Evolutionary conservation across 2,797 vertebrate species (phyloP).

Genomic region (Myotis planiceps): DNA sequence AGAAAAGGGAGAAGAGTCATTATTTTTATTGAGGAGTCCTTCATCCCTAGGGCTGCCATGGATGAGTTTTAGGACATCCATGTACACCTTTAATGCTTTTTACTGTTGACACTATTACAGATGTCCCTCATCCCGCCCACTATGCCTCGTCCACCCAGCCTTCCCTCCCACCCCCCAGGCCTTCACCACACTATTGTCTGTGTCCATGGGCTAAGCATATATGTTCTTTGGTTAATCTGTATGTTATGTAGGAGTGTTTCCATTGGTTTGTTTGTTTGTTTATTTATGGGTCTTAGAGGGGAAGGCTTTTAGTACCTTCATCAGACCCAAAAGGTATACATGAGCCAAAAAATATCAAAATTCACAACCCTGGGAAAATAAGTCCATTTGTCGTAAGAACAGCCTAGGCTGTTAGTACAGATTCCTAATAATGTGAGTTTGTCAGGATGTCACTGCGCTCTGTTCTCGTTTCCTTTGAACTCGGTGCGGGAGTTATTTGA

Average conservation of each 20-base stretch:
- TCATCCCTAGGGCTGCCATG: neutral
- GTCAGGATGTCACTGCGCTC: neutral
- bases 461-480: neutral
- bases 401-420: neutral
- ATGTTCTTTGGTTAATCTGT: neutral
- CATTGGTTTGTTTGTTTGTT: neutral
- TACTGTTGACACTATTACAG: neutral
- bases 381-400: neutral
- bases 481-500: neutral
- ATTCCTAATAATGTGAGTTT: neutral
- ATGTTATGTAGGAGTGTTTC: neutral
- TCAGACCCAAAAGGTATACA: neutral
- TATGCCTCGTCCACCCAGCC: neutral
- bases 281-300: neutral
- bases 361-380: neutral
- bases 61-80: neutral
- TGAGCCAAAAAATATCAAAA: neutral
- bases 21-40: neutral
- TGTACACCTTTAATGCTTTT: neutral
- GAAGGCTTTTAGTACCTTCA: neutral
- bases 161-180: neutral
- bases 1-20: neutral
- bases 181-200: neutral
- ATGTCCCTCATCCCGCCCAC: neutral
- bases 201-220: neutral